Conservation (phyloP, 2,888 invertebrate genomes). For the Scaeva pyrastri region DNA sequence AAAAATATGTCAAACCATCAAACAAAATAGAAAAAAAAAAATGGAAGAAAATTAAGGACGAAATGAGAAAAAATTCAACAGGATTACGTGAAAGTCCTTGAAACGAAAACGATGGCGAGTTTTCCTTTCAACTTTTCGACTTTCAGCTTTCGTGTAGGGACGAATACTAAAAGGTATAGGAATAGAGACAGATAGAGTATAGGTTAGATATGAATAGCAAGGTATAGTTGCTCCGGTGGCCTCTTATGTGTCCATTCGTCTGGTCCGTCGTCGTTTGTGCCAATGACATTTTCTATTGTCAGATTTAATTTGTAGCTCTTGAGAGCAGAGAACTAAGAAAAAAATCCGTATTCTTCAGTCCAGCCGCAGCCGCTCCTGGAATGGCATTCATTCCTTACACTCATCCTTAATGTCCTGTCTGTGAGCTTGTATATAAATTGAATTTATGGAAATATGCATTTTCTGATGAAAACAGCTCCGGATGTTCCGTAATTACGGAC, state of each 20-base stretch:
- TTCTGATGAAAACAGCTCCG: conserved; percentile 66
- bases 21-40: conserved; percentile 32
- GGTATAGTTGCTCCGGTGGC: conserved; percentile 19
- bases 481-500: conserved; percentile 56
- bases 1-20: conserved; percentile 27
- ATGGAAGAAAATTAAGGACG: conserved; percentile 12
- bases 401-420: background rate
- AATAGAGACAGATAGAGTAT: background rate
- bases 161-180: no score
- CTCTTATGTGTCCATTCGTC: conserved; percentile 74
- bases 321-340: conserved; percentile 58
- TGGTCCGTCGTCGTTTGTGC: conserved; percentile 66
- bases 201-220: background rate
- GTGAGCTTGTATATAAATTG: conserved; percentile 3
- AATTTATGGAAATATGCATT: conserved; percentile 71
- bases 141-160: conserved; percentile 9
- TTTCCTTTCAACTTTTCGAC: conserved; percentile 61
- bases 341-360: conserved; percentile 6
- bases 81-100: conserved; percentile 66
- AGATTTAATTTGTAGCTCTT: conserved; percentile 73
- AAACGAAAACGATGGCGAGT: conserved; percentile 42
- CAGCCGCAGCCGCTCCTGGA: conserved; percentile 1
- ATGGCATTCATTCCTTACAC: background rate
- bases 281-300: conserved; percentile 73
- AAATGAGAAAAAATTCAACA: conserved; percentile 56